Conservation (phyloP, 2,888 invertebrate species). For the Dynastes grantii region DNA sequence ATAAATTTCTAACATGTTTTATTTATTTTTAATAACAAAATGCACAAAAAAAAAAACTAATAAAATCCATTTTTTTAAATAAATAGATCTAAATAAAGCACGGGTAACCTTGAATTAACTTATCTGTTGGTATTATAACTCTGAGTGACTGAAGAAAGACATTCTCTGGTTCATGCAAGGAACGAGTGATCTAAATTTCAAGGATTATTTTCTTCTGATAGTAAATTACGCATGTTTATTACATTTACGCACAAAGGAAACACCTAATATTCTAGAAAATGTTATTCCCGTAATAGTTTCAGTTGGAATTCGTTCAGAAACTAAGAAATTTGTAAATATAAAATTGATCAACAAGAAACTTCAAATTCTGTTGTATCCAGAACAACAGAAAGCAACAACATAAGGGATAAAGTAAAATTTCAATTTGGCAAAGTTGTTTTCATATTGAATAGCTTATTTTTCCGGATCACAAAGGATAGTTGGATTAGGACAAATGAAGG, state of each 20-base stretch:
- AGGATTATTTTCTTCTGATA: slow-evolving; percentile 22
- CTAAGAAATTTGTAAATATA: no score
- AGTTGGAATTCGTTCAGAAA: no score
- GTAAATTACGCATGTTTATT: not conserved
- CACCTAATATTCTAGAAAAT: not conserved
- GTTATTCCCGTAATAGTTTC: not conserved
- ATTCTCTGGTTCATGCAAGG: slow-evolving; percentile 10
- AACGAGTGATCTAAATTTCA: slow-evolving; percentile 17
- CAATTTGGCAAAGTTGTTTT: no score
- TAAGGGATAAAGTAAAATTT: no score
- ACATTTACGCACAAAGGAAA: no score
- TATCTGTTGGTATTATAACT: slow-evolving; percentile 3
- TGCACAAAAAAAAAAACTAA: not conserved
- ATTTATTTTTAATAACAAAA: not conserved
- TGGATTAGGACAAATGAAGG: no score
- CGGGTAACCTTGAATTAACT: slow-evolving; percentile 19
- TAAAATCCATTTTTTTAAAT: not conserved
- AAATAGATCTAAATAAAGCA: not conserved
- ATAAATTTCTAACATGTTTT: not conserved
- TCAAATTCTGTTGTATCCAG: no score
- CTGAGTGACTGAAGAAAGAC: slow-evolving; percentile 18
- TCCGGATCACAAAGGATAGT: no score
- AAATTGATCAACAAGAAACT: no score
- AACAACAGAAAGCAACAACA: no score
- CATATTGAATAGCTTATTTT: no score